phyloP scores from a whole-genome alignment of 2,797 vertebrate species.

The Chrosomus eos region DNA sequence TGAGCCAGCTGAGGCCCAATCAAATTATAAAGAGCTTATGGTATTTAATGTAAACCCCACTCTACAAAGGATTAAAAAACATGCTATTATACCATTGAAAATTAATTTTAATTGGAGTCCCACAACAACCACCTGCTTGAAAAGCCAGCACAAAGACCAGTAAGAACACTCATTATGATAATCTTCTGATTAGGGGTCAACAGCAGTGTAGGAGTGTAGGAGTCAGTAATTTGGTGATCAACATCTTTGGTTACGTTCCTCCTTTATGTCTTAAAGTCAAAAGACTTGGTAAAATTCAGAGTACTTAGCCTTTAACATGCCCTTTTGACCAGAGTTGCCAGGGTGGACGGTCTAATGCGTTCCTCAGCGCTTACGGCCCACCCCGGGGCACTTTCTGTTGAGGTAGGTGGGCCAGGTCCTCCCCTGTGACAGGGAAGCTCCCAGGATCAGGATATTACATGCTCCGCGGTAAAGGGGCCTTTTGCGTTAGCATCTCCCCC shows the following conservation, averaged over 20 bases:
- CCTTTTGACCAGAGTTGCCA: slow-evolving; percentile 52
- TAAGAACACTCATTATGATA: slow-evolving; percentile 54
- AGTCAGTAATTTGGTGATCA: slow-evolving; percentile 25
- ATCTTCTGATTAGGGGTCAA: slow-evolving; percentile 27
- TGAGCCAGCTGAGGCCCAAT: slow-evolving; percentile 32
- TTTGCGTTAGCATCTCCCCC: slow-evolving; percentile 62
- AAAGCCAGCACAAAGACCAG: slow-evolving; percentile 6
- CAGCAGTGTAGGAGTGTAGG: slow-evolving; percentile 12
- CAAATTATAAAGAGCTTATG: slow-evolving; percentile 29
- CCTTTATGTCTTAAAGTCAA: slow-evolving; percentile 35
- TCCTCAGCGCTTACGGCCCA: slow-evolving; percentile 37
- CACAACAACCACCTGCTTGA: neutral
- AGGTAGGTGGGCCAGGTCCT: slow-evolving; percentile 66
- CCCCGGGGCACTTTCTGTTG: slow-evolving; percentile 63
- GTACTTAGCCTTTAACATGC: slow-evolving; percentile 75
- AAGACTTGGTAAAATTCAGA: slow-evolving; percentile 59
- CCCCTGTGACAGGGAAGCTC: slow-evolving; percentile 68
- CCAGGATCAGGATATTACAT: slow-evolving; percentile 78
- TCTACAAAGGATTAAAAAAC: neutral
- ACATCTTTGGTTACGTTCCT: slow-evolving; percentile 49
- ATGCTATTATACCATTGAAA: neutral
- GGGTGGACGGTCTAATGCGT: slow-evolving; percentile 63
- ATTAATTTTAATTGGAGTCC: neutral
- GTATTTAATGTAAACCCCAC: neutral
- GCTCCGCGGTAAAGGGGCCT: slow-evolving; percentile 69